Evolutionary conservation across 1,140 invertebrate genomes (phyloP), one percentile per base, ranked within the genome.

Genomic region (Polypedilum vanderplanki): DNA sequence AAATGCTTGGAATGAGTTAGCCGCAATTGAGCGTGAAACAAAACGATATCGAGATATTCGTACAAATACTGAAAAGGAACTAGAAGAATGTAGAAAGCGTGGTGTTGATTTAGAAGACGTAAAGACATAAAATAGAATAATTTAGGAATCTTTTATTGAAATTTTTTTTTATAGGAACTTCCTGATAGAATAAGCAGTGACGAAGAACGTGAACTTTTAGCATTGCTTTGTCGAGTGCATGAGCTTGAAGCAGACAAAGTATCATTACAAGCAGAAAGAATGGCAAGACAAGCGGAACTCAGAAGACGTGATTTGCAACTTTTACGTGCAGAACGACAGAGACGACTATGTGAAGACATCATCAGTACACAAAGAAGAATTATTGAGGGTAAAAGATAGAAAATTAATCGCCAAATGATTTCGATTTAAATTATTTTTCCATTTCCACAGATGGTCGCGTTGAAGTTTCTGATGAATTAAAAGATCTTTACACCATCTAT

Each of bases 181-280:
- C 93, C 93, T 15, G 89, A 89, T 41, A 87, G 90, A 75, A 90
- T 94, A 57, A 93, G 88, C 78, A 93, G 90, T 74, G 91, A 93
- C 65, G 93, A 95, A 75, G 94, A 97, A 82, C 86, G 91, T 70
- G 95, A 97, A 78, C 87, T 97, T 41, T 83, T 96, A 64, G 88
- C 90, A 10, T 83, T 97, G 20, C 88, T 97, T 78, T 93, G 93
- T 79, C 87, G 92, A 77, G 91, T 96, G 7, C 94, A 97, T 80
- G 93, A 96, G 83, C 83, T 97, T 40, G 94, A 97, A 84, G 94
- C 95, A 0, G 92, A 96, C 80, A 97, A 95, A 83, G 89, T 94
- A 81, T 94, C 95, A 78, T 85, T 96, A 76, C 93, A 96, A 83
- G 93, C 93, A 8, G 91, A 94, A 79, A 86, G 92, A 75, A 83